These are phyloP conservation scores for Carlito syrichta DNA, from an alignment of 2,113 vertebrate species.

Conservation along the genomic window DNA sequence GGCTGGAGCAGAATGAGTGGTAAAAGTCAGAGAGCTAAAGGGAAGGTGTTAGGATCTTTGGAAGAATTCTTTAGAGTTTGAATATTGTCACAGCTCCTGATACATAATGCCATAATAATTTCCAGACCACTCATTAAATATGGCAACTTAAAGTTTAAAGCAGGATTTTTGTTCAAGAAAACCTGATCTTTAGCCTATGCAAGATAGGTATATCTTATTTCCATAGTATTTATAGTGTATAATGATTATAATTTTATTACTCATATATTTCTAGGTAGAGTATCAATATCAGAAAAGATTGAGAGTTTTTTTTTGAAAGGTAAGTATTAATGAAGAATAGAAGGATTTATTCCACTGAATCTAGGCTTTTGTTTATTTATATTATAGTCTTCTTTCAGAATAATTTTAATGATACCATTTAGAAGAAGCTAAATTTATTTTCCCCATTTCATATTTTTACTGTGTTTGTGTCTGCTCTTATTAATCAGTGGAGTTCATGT, in stretches of 20 bases:
- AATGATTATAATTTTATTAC: not conserved
- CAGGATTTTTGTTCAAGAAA: not conserved
- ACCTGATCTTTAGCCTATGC: not conserved
- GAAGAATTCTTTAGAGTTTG: not conserved
- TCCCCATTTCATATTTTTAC: not conserved
- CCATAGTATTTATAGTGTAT: not conserved
- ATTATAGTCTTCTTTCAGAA: not conserved
- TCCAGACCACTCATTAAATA: not conserved
- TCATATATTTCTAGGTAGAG: not conserved
- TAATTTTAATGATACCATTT: not conserved
- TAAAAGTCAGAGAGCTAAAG: not conserved
- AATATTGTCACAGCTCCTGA: not conserved
- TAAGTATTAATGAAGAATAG: constrained; percentile 9
- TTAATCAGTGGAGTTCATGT: not conserved
- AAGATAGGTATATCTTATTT: not conserved
- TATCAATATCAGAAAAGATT: not conserved
- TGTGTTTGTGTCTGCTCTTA: not conserved
- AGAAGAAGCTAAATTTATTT: not conserved
- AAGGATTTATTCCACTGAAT: not conserved
- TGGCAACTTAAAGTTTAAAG: not conserved
- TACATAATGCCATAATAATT: not conserved
- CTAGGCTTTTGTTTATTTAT: not conserved
- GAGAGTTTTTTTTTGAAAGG: not conserved
- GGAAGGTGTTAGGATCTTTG: not conserved
- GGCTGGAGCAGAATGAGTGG: not conserved